phyloP scores from a whole-genome alignment of 1,140 invertebrate genomes.

The Muscidifurax raptorellus region DNA sequence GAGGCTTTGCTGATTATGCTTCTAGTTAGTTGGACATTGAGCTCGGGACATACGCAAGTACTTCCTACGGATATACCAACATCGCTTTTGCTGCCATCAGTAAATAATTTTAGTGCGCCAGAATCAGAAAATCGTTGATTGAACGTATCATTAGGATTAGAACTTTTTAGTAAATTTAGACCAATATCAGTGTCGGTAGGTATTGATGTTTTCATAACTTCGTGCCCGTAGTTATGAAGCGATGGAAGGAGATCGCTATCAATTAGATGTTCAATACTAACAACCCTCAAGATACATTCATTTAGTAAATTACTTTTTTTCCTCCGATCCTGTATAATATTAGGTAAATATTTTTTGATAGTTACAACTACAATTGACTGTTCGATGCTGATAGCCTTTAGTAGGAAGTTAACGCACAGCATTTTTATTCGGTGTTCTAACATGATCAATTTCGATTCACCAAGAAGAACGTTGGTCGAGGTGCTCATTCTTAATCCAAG shows the following conservation, averaged over 20 bases:
- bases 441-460: conserved; percentile 2
- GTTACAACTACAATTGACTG: neutral
- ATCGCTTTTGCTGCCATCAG: neutral
- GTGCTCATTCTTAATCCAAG: conserved; percentile 5
- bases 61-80: neutral
- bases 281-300: neutral
- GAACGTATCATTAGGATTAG: neutral
- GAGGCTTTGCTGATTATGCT: neutral
- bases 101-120: neutral
- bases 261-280: neutral
- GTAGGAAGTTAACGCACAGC: neutral
- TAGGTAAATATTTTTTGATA: neutral
- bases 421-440: neutral
- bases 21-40: neutral
- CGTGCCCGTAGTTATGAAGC: neutral
- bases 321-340: neutral
- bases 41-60: neutral
- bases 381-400: neutral
- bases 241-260: neutral
- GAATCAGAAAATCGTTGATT: neutral
- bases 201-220: neutral
- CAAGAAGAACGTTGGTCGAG: neutral
- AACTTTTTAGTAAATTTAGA: neutral
- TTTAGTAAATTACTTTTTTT: neutral
- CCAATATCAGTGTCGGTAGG: neutral